Base-by-base conservation (phyloP, 92 coral and sea anemone species). In the Anthopleura xanthogrammica region DNA sequence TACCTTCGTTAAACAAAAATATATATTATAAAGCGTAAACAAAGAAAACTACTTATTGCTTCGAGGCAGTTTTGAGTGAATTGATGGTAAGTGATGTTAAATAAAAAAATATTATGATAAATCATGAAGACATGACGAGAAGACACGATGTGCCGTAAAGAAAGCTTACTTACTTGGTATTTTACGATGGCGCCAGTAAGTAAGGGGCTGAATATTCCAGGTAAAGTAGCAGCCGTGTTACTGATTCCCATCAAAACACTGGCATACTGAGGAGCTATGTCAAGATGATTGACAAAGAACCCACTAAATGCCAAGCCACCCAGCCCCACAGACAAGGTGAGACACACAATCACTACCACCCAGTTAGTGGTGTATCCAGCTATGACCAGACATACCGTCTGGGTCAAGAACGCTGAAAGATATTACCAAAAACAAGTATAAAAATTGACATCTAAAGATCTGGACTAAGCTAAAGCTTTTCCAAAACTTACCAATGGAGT, bases 251-350 rank as follows among this genome's bases (percentile, higher is more conserved):
- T 90, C 78, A 95, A 90, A 23, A 95, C 88, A 55, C 98, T 91
- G 14, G 98, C 93, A 85, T 87, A 95, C 46, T 90, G 94, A 16
- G 98, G 98, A 24, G 96, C 98, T 16, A 95, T 92, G 87, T 95
- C 98, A 66, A 95, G 86, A 41, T 94, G 98, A 86, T 95, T 95
- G 85, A 95, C 96, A 89, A 92, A 92, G 90, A 94, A 95, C 14
- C 98, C 98, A 72, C 98, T 92, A 85, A 91, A 95, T n/a, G 93
- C 94, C 42, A 95, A 88, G 13, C 98, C 98, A 20, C 98, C 95
- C 79, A 95, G 87, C 2, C 98, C 98, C 19, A 95, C 98, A 1
- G 98, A 92, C n/a, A 95, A 68, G 0, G 98, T 93, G 23, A 95
- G 87, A 62, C 89, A 92, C 12, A 87, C 90, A 10, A 95, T 92